These are phyloP conservation scores for Myotis lucifugus DNA, from an alignment of 2,113 vertebrate genomes.

Conservation along the genomic window DNA sequence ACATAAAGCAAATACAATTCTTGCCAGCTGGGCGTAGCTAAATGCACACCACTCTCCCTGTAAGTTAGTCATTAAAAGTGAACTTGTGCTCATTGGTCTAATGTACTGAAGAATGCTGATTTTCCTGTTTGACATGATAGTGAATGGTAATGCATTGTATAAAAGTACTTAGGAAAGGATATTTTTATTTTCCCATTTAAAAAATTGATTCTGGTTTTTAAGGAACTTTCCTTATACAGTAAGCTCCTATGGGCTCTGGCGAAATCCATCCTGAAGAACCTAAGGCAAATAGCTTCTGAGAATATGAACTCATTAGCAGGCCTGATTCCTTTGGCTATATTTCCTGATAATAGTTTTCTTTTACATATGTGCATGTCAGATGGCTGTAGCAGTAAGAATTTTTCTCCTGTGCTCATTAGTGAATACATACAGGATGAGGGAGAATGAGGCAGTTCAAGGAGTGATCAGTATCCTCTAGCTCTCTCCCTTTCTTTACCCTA, in stretches of 20 bases:
- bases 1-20: conserved; percentile 35
- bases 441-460: not conserved
- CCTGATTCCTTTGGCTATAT: not conserved
- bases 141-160: not conserved
- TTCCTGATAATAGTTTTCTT: conserved; percentile 68
- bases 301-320: conserved; percentile 61
- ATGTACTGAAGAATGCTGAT: conserved; percentile 37
- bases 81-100: conserved; percentile 15
- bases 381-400: not conserved
- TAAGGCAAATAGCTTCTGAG: conserved; percentile 56
- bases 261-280: conserved; percentile 55
- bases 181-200: conserved; percentile 57
- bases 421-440: not conserved
- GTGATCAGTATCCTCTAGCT: not conserved
- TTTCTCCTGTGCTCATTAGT: conserved; percentile 47
- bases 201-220: conserved; percentile 62
- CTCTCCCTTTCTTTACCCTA: not conserved
- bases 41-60: not conserved
- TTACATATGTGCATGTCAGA: conserved; percentile 8
- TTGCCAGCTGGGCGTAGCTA: not conserved
- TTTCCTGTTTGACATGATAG: conserved; percentile 18
- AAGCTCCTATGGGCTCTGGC: not conserved
- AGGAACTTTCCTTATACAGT: not conserved
- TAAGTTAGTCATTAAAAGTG: conserved; percentile 17
- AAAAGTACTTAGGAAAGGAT: conserved; percentile 11